phyloP scores from a whole-genome alignment of 35 echinoderm and acorn worm species.

The Apostichopus japonicus region DNA sequence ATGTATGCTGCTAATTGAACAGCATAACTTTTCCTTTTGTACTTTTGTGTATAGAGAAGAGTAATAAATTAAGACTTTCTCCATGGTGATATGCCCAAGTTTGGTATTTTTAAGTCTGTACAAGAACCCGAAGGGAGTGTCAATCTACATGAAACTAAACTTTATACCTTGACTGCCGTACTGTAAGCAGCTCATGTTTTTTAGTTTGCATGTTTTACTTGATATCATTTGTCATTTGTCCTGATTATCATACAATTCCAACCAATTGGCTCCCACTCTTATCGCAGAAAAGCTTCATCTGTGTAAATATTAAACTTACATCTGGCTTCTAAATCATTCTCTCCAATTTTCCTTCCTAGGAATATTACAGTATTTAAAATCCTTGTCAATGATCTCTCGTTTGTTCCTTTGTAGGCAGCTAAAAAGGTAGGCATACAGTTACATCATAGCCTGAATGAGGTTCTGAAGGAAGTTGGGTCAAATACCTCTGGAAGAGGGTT shows the following conservation, averaged over 20 bases:
- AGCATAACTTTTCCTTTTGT: background rate
- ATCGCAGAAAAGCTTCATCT: background rate
- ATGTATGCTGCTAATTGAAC: no score
- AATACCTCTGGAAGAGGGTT: slow-evolving; percentile 35
- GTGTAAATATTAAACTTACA: background rate
- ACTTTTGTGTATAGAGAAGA: background rate
- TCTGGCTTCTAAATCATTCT: no score
- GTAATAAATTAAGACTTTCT: background rate
- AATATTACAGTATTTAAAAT: background rate
- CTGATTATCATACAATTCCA: background rate
- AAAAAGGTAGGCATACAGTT: slow-evolving; percentile 76
- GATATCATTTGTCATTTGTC: background rate
- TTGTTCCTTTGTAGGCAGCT: slow-evolving; percentile 67
- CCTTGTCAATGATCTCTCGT: background rate
- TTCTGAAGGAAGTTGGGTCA: slow-evolving; percentile 66
- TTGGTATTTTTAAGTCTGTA: no score
- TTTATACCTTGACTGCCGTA: no score
- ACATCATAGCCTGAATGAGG: slow-evolving; percentile 46
- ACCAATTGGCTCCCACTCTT: background rate
- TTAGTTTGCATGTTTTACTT: background rate
- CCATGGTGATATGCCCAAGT: no score
- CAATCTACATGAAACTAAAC: no score
- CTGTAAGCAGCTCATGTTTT: no score
- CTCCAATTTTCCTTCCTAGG: no score
- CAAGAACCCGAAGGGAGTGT: no score